Evolutionary conservation across 2,113 vertebrate genomes (phyloP), one percentile per base, ranked within the genome.

Genomic region (Chionis minor): DNA sequence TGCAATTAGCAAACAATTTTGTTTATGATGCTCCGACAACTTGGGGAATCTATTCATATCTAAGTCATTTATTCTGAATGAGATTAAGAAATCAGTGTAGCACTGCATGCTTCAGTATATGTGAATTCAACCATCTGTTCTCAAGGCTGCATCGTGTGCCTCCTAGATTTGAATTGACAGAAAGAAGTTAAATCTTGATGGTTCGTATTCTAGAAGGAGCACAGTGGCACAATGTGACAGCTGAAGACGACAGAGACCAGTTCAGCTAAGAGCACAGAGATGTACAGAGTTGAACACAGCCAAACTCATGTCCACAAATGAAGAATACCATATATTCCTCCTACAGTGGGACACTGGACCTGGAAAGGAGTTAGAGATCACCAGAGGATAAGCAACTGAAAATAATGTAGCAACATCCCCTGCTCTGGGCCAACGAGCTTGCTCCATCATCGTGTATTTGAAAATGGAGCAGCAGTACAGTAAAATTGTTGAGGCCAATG

Each of bases 21-120:
- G 91, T 94, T 96, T 96, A 96, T 89, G 95, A 93, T 66, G 71
- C 72, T 96, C 63, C 92, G 92, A 88, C 93, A 93, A 93, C 90
- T 83, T 74, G 72, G 79, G 62, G 86, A 93, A 92, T 96, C 92
- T 95, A 70, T 94, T 96, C 94, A 86, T 94, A 95, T 94, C 94
- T 72, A 97, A 96, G 82, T 38, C 67, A 90, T 94, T 96, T 96
- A 94, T 95, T 95, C 86, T 90, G 75, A 96, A 96, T 94, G 90
- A 96, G 94, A 96, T 96, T 92, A 97, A 94, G 94, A 94, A 95
- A 96, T 95, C 90, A 90, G 86, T 78, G 86, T 93, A 94, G 85
- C 86, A 86, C 86, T 63, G 71, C 35, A 6, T 74, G 90, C 88
- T 95, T 94, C 86, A 86, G 80, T 35, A 75, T 95, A 83, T 90